Evolutionary conservation across 2,113 vertebrate genomes (phyloP), one percentile per base, ranked within the genome.

Genomic region (Probosciger aterrimus): DNA sequence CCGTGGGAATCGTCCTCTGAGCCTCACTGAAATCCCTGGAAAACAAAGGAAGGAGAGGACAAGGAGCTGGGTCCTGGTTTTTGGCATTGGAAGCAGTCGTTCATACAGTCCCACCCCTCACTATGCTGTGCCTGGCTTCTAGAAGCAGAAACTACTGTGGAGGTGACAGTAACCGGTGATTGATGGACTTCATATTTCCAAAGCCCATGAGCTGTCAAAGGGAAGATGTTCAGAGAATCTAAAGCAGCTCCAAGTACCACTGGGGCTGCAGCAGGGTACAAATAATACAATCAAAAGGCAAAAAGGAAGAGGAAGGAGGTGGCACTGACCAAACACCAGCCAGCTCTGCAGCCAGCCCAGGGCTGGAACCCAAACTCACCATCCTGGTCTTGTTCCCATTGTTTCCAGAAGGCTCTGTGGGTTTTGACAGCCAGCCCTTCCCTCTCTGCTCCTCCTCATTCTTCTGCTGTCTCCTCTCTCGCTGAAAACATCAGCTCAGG

Each of bases 251-350:
- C 27, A 43, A 91, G 47, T 11, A 75, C 75, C n/a, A 24, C 28
- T 0, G 7, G 46, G 30, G 17, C 11, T 2, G 31, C 6, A 2
- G 2, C 13, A 23, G 47, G 44, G 31, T n/a, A n/a, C 44, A 92
- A 90, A 81, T 57, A 47, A 71, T 22, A 30, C 62, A 65, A 24
- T 52, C 23, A 65, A 46, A 47, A 27, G 18, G 39, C 11, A 41
- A 64, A 62, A 83, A 18, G 14, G 28, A 13, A 43, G 69, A 59
- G 28, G 31, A 47, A 27, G 23, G 60, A 27, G 78, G 1, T 0
- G 3, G 50, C 15, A 4, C 13, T 30, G 59, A 14, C 6, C 6
- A 27, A 41, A 20, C 1, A 0, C 3, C 11, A 1, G 25, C 30
- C 57, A 17, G 69, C 62, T 62, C 30, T 27, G 18, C 3, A 0